Evolutionary conservation across 2,888 invertebrate genomes (phyloP), one percentile per base, ranked within the genome.

Genomic region (Pilophorus perplexus): DNA sequence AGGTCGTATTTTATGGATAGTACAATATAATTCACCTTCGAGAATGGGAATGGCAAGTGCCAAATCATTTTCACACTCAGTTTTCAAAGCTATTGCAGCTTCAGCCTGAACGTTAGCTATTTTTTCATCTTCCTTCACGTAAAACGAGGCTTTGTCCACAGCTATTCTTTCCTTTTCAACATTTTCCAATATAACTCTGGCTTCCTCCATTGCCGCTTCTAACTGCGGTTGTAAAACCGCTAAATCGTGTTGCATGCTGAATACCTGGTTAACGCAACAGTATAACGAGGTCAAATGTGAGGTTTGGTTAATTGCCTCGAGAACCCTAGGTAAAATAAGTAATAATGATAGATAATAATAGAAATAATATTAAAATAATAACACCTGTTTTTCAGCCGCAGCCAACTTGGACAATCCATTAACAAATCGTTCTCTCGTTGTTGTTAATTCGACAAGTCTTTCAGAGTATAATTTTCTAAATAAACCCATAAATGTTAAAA

Each of bases 41-140:
- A 69, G 40, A 25, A 69, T 69, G 0, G 69, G 69, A 3, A 93
- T 82, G 4, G 92, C 92, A 73, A 88, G 83, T 0, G 94, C 93
- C 73, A 97, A 81, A 78, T 96, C 95, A 66, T 90, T 89, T 79
- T 95, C 93, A 76, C 95, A 96, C 76, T 96, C 96, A 71, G 82
- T 82, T 78, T 93, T 93, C 25, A 95, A 79, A 52, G 85, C 86
- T 76, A 89, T 87, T 0, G 94, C 89, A 23, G 86, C 85, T 33
- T 89, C 87, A 0, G 94, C 94, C 79, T 94, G 91, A 57, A 85
- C 84, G 74, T 92, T 93, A 3, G 93, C 95, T 8, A 88, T 84
- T 75, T 87, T 86, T 80, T 95, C 94, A 75, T 95, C 94, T 73
- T 87, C 85, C 75, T 87, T 86, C 0, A 95, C 93, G 73, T 87